Base-by-base conservation (phyloP, 2,797 vertebrate species). In the Rhincodon typus region DNA sequence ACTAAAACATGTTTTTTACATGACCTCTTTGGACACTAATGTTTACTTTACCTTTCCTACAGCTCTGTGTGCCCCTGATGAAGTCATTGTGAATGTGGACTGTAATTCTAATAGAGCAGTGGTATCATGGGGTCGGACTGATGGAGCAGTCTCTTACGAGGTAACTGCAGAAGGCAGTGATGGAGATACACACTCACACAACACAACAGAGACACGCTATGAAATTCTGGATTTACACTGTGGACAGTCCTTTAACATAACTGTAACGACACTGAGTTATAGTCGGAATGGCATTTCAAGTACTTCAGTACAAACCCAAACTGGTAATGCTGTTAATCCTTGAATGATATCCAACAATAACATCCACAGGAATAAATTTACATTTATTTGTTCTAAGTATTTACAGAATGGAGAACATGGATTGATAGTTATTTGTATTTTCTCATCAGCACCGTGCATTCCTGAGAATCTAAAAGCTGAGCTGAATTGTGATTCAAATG, bases 221-320 rank as follows among this genome's bases (percentile, higher is more conserved):
- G 93, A 96, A 94, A 96, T 98, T 66, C 96, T 96, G 79, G 95
- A 34, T 96, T 96, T 98, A 97, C 96, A 97, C 19, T 98, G 98
- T 21, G 98, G 98, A 67, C 97, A 98, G 96, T 95, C 94, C 15
- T 98, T 98, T 96, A 98, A 97, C 96, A 86, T 98, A 95, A 98
- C 97, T 0, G 96, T 98, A 95, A 97, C 97, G 0, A 97, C 97
- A 67, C 96, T 96, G 96, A 97, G 98, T 38, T 97, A 96, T 86
- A 95, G 70, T 15, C 98, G 98, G 96, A 96, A 98, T 96, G 97
- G 97, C 96, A 97, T 96, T 91, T 94, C 77, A 0, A 96, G 97
- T 25, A 96, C 96, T 96, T 96, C 97, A 70, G 96, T 72, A 7
- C 42, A 50, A 95, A 96, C 98, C 53, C 96, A 97, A 67, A 97